Percentiles rank a stretch among this genome's conserved stretches.
These are phyloP conservation scores for Silurus lanzhouensis DNA, from an alignment of 2,797 vertebrate genomes.

Conservation along the genomic window DNA sequence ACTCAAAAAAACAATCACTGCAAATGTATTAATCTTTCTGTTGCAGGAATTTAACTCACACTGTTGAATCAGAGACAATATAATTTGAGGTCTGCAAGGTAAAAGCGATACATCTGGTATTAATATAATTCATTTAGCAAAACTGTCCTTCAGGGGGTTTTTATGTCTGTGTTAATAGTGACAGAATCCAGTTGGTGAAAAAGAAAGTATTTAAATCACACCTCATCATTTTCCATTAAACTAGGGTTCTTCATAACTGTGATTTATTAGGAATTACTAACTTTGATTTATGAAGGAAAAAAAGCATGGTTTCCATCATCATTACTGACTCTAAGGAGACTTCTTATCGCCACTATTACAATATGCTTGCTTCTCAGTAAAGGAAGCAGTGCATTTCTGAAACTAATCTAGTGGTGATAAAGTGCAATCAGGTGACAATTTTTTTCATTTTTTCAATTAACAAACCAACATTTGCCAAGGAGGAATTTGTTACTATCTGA, in stretches of 20 bases:
- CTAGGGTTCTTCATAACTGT: conserved; percentile 14
- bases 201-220: conserved; percentile 34
- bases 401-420: conserved; percentile 4
- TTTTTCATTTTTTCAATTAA: not conserved
- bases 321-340: conserved; percentile 27
- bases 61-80: conserved; percentile 20
- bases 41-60: conserved; percentile 30
- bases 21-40: conserved; percentile 34
- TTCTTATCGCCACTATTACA: not conserved
- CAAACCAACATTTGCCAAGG: not conserved
- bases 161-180: conserved; percentile 12
- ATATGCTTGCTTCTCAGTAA: not conserved
- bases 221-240: conserved; percentile 18
- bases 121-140: conserved; percentile 23
- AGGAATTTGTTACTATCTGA: not conserved
- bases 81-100: conserved; percentile 6
- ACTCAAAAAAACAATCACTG: not conserved
- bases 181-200: conserved; percentile 30
- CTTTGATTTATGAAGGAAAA: conserved; percentile 22
- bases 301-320: conserved; percentile 46
- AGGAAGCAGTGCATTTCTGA: not conserved
- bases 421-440: not conserved
- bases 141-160: conserved; percentile 34
- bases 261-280: conserved; percentile 32
- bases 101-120: conserved; percentile 27